Base-by-base conservation (phyloP, 2,797 vertebrate species). In the Mus minutoides region DNA sequence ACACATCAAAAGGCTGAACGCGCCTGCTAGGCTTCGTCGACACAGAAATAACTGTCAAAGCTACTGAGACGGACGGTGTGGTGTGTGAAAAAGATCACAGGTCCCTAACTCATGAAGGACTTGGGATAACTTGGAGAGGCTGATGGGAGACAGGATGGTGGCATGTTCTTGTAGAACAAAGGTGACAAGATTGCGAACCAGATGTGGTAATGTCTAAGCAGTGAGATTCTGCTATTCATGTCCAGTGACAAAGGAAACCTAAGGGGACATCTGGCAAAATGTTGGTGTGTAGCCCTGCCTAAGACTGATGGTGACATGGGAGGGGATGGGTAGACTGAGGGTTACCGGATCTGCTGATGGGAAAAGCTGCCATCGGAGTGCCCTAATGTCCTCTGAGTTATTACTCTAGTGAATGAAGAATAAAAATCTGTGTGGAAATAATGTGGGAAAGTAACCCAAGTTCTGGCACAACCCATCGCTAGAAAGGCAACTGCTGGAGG, bases 401-500 rank as follows among this genome's bases (percentile, higher is more conserved):
- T 99, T 82, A 95, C 92, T 34, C 97, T 98, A 0, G 96, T 93
- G 95, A 99, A 99, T 0, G 91, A 98, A 7, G 99, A 99, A 98
- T 99, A 99, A 98, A 99, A 97, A 98, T 98, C 94, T 99, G 99
- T 19, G 98, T 99, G 94, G 99, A 99, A 90, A 99, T 99, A 96
- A 98, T 99, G 97, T 98, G 98, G 82, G 82, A 99, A 95, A 96
- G 98, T 99, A 0, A 98, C 99, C 75, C 99, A 98, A 94, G 99
- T 99, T 95, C 99, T 99, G 17, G 98, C 99, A 83, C 99, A 99
- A 99, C 99, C 99, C 37, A 99, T 99, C 13, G 99, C 99, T 10
- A 99, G 99, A 98, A 99, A 99, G 2, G 99, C 99, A 0, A 99
- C 99, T 0, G 99, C 99, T 14, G 99, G 99, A 97, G 99, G 99